phyloP scores from a whole-genome alignment of 2,888 invertebrate genomes.

The Drosophila borborema region DNA sequence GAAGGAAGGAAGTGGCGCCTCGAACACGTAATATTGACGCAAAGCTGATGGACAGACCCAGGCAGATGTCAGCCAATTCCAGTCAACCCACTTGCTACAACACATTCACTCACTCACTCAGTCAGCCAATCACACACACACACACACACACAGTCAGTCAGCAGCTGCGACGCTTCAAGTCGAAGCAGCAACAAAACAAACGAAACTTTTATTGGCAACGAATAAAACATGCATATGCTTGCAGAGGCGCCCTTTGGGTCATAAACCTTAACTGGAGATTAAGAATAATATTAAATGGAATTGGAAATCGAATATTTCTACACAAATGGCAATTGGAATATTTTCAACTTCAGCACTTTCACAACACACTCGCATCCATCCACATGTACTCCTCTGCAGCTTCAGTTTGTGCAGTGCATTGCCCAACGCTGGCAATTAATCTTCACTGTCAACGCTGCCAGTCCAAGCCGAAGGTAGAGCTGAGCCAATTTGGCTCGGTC shows the following conservation, averaged over 20 bases:
- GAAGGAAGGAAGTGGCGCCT: conserved; percentile 20
- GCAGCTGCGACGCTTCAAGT: conserved; percentile 22
- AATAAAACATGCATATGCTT: conserved; percentile 70
- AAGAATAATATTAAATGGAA: conserved; percentile 75
- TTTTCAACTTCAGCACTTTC: conserved; percentile 47
- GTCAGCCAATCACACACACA: conserved; percentile 20
- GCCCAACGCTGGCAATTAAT: conserved; percentile 51
- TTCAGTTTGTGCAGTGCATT: conserved; percentile 38
- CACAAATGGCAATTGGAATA: conserved; percentile 50
- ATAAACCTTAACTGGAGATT: conserved; percentile 72
- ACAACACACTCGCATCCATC: not conserved
- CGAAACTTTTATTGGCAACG: conserved; percentile 68
- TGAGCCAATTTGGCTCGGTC: conserved; percentile 57
- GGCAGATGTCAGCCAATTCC: conserved; percentile 49
- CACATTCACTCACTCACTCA: conserved; percentile 34
- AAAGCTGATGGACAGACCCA: conserved; percentile 21
- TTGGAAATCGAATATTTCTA: conserved; percentile 66
- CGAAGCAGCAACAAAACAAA: conserved; percentile 14
- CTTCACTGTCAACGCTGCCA: conserved; percentile 25
- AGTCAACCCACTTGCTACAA: conserved; percentile 37
- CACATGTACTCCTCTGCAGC: not conserved
- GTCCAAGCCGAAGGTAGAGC: conserved; percentile 6
- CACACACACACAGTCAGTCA: conserved; percentile 16
- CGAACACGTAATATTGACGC: conserved; percentile 23
- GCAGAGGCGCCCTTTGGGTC: conserved; percentile 25